A percentile compares a stretch with the other conserved stretches of the same genome.
phyloP scores from a whole-genome alignment of 92 coral and sea anemone species.

The Parazoanthus atlanticus region DNA sequence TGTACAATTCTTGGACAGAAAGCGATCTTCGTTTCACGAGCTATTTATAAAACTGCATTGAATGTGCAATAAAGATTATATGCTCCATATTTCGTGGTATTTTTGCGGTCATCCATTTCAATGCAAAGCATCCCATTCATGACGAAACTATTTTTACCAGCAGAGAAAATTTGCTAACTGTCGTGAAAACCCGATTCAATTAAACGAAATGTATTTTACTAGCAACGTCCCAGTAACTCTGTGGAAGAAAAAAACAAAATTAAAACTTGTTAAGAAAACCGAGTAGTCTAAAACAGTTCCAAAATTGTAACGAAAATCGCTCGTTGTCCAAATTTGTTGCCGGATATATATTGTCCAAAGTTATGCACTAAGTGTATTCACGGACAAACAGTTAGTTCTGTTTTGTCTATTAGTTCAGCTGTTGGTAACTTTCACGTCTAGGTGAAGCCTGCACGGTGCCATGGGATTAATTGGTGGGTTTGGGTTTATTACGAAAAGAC shows the following conservation, averaged over 20 bases:
- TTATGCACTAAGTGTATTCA: background rate
- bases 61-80: background rate
- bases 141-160: slow-evolving; percentile 1
- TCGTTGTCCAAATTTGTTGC: background rate
- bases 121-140: background rate
- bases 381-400: background rate
- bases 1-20: background rate
- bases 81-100: background rate
- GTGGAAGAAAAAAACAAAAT: background rate
- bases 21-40: slow-evolving; percentile 6
- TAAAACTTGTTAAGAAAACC: background rate
- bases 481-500: background rate
- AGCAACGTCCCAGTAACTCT: background rate
- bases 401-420: background rate
- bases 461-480: background rate
- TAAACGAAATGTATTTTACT: background rate
- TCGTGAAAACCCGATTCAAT: background rate
- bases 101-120: background rate
- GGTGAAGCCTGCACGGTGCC: background rate
- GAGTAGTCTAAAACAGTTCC: background rate
- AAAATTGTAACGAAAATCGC: slow-evolving; percentile 11
- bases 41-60: background rate
- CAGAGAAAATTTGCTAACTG: background rate
- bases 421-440: background rate
- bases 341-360: background rate